Percentiles rank a stretch among this genome's conserved stretches.
Evolutionary conservation across 2,888 invertebrate species (phyloP).

Genomic region (Synergus umbraculus): DNA sequence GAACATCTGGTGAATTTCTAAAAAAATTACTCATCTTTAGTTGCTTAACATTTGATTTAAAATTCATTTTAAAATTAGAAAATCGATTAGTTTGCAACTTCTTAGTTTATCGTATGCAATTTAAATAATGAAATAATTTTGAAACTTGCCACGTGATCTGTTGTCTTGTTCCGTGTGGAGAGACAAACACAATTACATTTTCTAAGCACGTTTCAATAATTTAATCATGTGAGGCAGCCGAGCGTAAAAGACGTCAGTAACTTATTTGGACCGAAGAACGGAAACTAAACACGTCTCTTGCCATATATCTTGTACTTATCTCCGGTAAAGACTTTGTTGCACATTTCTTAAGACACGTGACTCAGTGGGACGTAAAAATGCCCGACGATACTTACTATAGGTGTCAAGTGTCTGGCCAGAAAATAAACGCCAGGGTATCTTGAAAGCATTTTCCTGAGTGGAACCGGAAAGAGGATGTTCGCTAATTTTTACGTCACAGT

Average conservation of each 20-base stretch:
- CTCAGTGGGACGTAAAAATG: slow-evolving; percentile 47
- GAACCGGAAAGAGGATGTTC: slow-evolving; percentile 18
- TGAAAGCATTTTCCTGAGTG: background rate
- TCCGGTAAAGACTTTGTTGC: slow-evolving; percentile 38
- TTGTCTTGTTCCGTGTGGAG: background rate
- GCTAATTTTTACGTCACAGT: background rate
- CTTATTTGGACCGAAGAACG: background rate
- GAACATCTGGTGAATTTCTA: background rate
- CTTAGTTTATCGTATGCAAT: too few species aligned
- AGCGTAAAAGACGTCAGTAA: background rate
- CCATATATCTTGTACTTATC: slow-evolving; percentile 28
- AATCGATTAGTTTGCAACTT: too few species aligned
- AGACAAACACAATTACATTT: background rate
- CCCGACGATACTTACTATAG: slow-evolving; percentile 39
- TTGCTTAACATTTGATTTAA: too few species aligned
- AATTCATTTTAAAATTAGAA: too few species aligned
- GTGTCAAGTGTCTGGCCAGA: slow-evolving; percentile 64
- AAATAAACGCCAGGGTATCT: slow-evolving; percentile 39
- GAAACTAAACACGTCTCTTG: slow-evolving; percentile 13
- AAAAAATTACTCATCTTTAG: background rate
- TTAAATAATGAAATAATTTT: background rate
- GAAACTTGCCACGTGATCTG: background rate
- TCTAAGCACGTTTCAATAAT: background rate
- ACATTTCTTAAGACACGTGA: slow-evolving; percentile 25
- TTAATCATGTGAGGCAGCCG: background rate